Evolutionary conservation across 2,797 vertebrate genomes (phyloP).

Genomic region (Urocyon cinereoargenteus): DNA sequence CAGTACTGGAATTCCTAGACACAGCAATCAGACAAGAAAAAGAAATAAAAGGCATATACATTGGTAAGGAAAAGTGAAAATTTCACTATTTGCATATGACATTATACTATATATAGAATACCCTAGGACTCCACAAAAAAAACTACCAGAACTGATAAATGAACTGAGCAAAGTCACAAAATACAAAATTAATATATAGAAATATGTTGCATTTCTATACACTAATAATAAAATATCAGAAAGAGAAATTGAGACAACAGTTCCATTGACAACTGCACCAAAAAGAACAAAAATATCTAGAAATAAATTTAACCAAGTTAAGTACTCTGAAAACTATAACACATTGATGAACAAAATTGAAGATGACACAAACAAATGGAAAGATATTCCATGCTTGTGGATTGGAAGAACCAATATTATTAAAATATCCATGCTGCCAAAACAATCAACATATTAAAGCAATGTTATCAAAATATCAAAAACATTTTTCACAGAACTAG

Average conservation of each 20-base stretch:
- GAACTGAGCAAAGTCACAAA: background rate
- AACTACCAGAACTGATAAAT: background rate
- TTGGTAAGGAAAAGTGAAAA: background rate
- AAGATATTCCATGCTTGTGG: background rate
- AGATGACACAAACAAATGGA: background rate
- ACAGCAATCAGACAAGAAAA: background rate
- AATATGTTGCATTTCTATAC: background rate
- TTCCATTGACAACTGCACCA: background rate
- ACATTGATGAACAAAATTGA: background rate
- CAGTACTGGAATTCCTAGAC: background rate
- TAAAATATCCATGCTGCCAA: background rate
- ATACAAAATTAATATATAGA: background rate
- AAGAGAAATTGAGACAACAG: background rate
- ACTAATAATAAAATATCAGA: background rate
- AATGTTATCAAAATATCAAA: background rate
- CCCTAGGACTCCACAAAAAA: background rate
- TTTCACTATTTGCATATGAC: background rate
- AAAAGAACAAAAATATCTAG: background rate
- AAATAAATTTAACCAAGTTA: background rate
- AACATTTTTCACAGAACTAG: background rate
- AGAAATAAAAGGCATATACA: background rate
- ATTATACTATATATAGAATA: background rate
- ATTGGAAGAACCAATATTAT: background rate
- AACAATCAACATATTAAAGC: background rate
- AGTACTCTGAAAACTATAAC: background rate